Percentiles rank a stretch among this genome's conserved stretches.
These are phyloP conservation scores for Puma concolor DNA, from an alignment of 2,113 vertebrate species.

Conservation along the genomic window DNA sequence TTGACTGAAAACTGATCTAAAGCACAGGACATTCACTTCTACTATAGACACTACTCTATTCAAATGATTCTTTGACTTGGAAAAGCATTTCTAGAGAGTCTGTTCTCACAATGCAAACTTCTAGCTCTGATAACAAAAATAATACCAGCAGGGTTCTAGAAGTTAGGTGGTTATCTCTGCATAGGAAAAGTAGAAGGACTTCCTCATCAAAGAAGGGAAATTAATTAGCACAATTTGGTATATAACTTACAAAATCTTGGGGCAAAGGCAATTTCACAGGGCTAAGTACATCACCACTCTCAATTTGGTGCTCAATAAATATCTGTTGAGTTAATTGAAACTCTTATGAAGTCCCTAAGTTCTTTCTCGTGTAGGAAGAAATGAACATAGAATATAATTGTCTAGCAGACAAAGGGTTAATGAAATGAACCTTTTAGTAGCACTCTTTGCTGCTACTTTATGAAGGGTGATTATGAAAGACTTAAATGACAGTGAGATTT, in stretches of 20 bases:
- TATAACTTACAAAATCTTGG: background rate
- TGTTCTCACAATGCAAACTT: background rate
- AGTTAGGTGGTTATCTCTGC: background rate
- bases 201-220: background rate
- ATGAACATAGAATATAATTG: background rate
- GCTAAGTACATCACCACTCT: background rate
- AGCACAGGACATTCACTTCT: background rate
- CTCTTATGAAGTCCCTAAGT: background rate
- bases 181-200: background rate
- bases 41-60: background rate
- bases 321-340: slow-evolving; percentile 9
- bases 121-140: background rate
- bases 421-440: slow-evolving; percentile 23
- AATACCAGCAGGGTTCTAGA: background rate
- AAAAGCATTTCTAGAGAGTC: background rate
- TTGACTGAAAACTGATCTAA: background rate
- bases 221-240: background rate
- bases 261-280: background rate
- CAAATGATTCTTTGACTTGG: background rate
- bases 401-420: slow-evolving; percentile 62
- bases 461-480: slow-evolving; percentile 50
- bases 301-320: slow-evolving; percentile 26
- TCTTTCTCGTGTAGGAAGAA: slow-evolving; percentile 41
- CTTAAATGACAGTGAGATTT: slow-evolving; percentile 55
- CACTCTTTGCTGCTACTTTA: slow-evolving; percentile 45